These are phyloP conservation scores for Pristiophorus japonicus DNA, from an alignment of 2,113 vertebrate genomes.

Conservation along the genomic window DNA sequence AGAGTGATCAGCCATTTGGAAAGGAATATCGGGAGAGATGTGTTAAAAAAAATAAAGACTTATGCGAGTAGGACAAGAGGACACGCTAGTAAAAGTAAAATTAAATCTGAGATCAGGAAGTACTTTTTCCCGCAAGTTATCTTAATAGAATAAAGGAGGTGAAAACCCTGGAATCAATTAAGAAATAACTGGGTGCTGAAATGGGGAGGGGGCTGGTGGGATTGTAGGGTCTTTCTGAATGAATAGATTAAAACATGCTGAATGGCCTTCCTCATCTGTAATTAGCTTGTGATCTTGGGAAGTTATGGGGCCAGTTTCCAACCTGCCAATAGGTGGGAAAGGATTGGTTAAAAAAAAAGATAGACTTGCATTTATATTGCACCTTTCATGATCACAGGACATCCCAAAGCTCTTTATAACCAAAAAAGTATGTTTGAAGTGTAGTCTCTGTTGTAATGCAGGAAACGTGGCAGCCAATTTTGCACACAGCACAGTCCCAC, in stretches of 20 bases:
- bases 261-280: background rate
- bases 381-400: background rate
- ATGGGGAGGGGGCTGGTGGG: background rate
- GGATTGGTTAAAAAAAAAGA: background rate
- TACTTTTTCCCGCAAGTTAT: background rate
- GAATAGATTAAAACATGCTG: background rate
- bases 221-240: background rate
- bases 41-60: background rate
- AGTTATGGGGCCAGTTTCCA: background rate
- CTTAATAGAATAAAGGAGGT: background rate
- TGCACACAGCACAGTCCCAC: background rate
- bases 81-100: background rate
- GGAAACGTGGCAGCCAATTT: background rate
- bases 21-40: background rate
- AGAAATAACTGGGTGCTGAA: background rate
- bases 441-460: background rate
- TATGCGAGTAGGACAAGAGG: background rate
- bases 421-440: background rate
- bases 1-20: background rate
- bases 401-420: background rate
- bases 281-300: background rate
- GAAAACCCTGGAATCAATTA: too few relatives aligned
- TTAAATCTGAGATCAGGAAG: background rate
- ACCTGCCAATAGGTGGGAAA: background rate
- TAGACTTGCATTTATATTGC: background rate